A percentile compares a stretch with the other conserved stretches of the same genome.
Conservation (phyloP, 2,888 invertebrate species). For the Drosophila anomelani region DNA sequence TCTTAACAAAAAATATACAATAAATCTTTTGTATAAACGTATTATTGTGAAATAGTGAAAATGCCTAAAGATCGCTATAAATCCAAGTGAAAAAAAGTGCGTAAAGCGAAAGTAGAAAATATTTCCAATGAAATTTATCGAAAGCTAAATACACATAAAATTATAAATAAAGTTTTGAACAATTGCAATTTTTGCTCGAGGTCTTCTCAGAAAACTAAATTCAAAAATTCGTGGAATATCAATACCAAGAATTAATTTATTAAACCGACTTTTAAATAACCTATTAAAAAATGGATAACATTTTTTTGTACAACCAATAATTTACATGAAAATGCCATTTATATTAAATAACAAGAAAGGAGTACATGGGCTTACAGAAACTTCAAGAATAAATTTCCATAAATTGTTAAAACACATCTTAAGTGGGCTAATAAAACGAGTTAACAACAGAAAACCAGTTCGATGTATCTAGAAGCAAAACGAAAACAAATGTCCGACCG, state of each 20-base stretch:
- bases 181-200: conserved; percentile 2
- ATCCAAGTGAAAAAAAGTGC: conserved; percentile 57
- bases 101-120: conserved; percentile 42
- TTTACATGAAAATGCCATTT: conserved; percentile 3
- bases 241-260: background rate
- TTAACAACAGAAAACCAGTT: conserved; percentile 43
- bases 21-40: conserved; percentile 47
- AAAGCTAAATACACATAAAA: conserved; percentile 18
- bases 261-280: conserved; percentile 1
- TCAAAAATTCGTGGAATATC: background rate
- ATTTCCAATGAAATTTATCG: conserved; percentile 35
- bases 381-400: conserved; percentile 36
- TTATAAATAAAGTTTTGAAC: background rate
- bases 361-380: conserved; percentile 21
- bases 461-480: conserved; percentile 5
- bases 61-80: conserved; percentile 38
- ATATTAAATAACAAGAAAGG: background rate
- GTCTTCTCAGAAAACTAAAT: background rate
- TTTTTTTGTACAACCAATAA: conserved; percentile 1
- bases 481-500: conserved; percentile 16
- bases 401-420: conserved; percentile 28
- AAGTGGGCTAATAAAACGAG: conserved; percentile 46
- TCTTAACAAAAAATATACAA: conserved; percentile 44
- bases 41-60: conserved; percentile 61
- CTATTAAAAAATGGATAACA: conserved; percentile 1